A percentile compares a stretch with the other conserved stretches of the same genome.
Evolutionary conservation across 64 coral and sea anemone genomes (phyloP).

Genomic region (Catalaphyllia jardinei): DNA sequence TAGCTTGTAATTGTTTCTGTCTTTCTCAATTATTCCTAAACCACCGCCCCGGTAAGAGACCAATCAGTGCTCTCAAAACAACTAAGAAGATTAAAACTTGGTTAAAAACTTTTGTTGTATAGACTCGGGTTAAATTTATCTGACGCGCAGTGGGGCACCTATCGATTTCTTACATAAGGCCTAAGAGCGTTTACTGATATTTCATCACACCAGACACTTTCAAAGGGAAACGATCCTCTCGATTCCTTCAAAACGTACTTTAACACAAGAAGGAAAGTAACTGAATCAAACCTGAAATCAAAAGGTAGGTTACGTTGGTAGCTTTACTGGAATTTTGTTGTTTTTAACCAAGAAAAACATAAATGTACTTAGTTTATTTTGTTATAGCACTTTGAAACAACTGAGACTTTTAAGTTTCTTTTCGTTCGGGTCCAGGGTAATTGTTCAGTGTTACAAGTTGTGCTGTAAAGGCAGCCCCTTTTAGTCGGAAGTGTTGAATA

Average conservation of each 20-base stretch:
- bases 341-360: too few relatives aligned
- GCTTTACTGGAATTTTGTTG: not conserved
- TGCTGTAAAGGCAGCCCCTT: too few relatives aligned
- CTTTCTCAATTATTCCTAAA: conserved; percentile 5
- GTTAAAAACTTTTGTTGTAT: conserved; percentile 36
- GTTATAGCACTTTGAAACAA: not conserved
- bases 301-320: not conserved
- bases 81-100: not conserved
- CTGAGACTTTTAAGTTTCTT: too few relatives aligned
- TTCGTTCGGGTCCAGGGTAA: too few relatives aligned
- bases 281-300: too few relatives aligned
- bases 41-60: not conserved
- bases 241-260: not conserved
- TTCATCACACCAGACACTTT: not conserved
- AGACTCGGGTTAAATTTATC: conserved; percentile 29
- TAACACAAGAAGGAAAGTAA: not conserved
- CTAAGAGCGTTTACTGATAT: not conserved
- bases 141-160: conserved; percentile 12
- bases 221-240: not conserved
- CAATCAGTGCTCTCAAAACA: not conserved
- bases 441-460: too few relatives aligned
- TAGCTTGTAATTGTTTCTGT: conserved; percentile 34
- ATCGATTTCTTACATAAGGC: conserved; percentile 14
- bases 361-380: not conserved
- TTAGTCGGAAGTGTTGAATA: too few relatives aligned